Evolutionary conservation across 2,113 vertebrate genomes (phyloP).

Genomic region (Pimephales promelas): DNA sequence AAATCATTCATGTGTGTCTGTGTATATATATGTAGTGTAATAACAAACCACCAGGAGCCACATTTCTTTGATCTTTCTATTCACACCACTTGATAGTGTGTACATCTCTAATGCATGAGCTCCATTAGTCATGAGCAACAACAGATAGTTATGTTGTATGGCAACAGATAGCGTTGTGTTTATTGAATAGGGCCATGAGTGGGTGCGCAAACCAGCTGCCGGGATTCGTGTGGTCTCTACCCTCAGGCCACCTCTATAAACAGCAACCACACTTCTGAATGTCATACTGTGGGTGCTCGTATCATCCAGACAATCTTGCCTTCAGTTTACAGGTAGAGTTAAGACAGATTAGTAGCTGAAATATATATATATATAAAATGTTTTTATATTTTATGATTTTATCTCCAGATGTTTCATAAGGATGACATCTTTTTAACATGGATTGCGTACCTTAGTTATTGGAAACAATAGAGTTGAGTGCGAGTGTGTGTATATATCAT

Average conservation of each 20-base stretch:
- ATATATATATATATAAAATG: not conserved
- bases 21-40: too few species aligned
- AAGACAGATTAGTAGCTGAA: not conserved
- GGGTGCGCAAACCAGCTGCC: constrained; percentile 13
- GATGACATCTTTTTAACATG: not conserved
- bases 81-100: not conserved
- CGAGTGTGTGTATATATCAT: not conserved
- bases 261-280: constrained; percentile 11
- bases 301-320: not conserved
- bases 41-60: too few species aligned
- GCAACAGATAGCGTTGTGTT: not conserved
- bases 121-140: not conserved
- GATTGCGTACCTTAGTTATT: not conserved
- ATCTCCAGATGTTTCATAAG: not conserved
- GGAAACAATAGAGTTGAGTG: not conserved
- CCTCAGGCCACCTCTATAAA: constrained; percentile 3
- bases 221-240: not conserved
- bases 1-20: too few species aligned
- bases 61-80: constrained; percentile 2
- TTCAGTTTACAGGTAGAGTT: not conserved
- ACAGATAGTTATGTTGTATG: not conserved
- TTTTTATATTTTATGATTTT: not conserved
- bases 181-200: constrained; percentile 14
- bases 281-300: not conserved
- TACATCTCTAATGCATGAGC: not conserved